Evolutionary conservation across 2,113 vertebrate species (phyloP).

Genomic region (Channa maculata): DNA sequence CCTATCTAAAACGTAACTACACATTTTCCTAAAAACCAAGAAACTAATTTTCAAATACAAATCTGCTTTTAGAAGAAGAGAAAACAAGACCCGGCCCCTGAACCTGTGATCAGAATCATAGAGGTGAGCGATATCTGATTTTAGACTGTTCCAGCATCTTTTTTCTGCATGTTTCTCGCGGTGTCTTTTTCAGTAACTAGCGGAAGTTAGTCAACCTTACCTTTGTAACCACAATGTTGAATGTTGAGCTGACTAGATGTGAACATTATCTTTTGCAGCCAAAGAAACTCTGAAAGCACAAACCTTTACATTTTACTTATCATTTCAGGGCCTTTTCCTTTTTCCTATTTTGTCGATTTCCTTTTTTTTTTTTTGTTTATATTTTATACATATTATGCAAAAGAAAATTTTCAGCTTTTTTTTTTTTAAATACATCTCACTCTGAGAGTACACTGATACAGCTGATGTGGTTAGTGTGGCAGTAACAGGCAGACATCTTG

Average conservation of each 20-base stretch:
- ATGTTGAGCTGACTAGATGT: constrained; percentile 18
- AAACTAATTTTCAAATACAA: constrained; percentile 28
- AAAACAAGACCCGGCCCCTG: constrained; percentile 80
- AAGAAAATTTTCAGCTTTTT: not conserved
- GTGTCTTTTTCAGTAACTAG: constrained; percentile 36
- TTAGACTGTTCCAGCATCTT: not conserved
- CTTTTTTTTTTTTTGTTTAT: too few species aligned
- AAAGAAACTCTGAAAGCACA: not conserved
- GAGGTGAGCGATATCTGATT: constrained; percentile 71
- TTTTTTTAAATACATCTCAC: not conserved
- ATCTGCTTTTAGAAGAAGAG: constrained; percentile 83
- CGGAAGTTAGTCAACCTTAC: constrained; percentile 72
- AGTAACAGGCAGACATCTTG: constrained; percentile 57
- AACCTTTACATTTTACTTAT: not conserved
- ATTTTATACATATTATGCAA: too few species aligned
- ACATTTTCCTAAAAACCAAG: not conserved
- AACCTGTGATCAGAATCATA: constrained; percentile 64
- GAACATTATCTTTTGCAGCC: constrained; percentile 15
- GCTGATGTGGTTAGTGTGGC: constrained; percentile 51
- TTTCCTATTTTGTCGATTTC: not conserved
- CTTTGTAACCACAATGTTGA: constrained; percentile 66
- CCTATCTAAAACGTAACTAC: not conserved
- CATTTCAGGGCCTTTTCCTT: not conserved
- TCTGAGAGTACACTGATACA: not conserved
- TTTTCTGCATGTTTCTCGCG: constrained; percentile 8